phyloP scores from a whole-genome alignment of 2,797 vertebrate genomes.

The Carduelis carduelis region DNA sequence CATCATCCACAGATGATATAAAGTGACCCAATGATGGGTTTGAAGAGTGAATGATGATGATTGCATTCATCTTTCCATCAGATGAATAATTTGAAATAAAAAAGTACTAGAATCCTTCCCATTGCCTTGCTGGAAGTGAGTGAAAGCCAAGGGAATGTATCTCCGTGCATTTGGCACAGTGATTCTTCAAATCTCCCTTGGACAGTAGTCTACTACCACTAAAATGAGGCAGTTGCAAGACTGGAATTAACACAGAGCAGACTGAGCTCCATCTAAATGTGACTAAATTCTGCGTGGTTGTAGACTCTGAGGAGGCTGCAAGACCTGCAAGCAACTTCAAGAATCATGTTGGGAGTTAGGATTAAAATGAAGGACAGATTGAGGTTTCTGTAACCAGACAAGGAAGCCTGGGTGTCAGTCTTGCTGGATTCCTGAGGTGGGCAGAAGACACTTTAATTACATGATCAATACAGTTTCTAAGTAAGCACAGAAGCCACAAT shows the following conservation, averaged over 20 bases:
- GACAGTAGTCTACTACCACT: neutral
- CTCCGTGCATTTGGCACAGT: neutral
- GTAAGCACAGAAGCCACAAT: constrained; percentile 35
- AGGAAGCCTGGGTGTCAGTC: constrained; percentile 18
- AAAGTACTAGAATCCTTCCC: constrained; percentile 7
- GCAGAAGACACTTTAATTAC: constrained; percentile 51
- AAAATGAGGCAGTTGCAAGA: neutral
- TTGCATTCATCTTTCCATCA: constrained; percentile 8
- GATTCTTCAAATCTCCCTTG: neutral
- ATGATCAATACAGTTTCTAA: constrained; percentile 57
- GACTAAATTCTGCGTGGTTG: neutral
- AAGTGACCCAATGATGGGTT: neutral
- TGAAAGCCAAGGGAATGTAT: neutral
- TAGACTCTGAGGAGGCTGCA: neutral
- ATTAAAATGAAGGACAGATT: neutral
- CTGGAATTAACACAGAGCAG: neutral
- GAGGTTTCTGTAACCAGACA: constrained; percentile 13
- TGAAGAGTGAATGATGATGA: neutral
- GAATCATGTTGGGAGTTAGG: neutral
- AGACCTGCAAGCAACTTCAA: neutral
- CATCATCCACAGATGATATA: neutral
- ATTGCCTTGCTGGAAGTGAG: neutral
- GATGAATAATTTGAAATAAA: constrained; percentile 1
- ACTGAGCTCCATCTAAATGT: neutral
- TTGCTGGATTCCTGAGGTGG: neutral